Evolutionary conservation across 30 jellyfish, hydroid and myxozoan genomes (phyloP), one percentile per base, ranked within the genome.

Genomic region (Chrysaora quinquecirrha): DNA sequence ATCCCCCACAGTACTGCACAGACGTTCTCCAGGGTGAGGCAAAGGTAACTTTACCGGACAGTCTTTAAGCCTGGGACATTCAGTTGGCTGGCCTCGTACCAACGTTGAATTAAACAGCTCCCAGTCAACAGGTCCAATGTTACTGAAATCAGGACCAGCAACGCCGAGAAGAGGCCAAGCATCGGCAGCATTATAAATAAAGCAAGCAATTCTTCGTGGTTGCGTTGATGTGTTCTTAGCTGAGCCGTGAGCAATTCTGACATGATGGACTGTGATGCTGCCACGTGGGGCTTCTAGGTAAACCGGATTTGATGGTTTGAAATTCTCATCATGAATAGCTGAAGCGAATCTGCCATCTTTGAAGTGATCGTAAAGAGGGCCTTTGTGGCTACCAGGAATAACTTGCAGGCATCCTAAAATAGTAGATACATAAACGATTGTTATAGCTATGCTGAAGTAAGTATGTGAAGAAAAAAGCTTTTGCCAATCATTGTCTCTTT

Each of bases 161-260:
- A 89, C 97, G 21, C 97, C 97, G 19, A 89, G 84, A 48, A 89
- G 64, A 43, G 97, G 97, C 97, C 97, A 89, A 1, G 97, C 94
- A 75, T 89, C 97, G 90, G 74, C 74, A 16, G 97, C 90, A 48
- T 73, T 80, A 76, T 71, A 89, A 1, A 81, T 69, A 60, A 48
- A 80, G 83, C 97, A 89, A 0, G 43, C 76, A 3, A 76, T 83
- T 21, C 95, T 67, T 27, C 97, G 52, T 25, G 90, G 90, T n/a
- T 30, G 3, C 21, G 21, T 18, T 6, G 97, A 89, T n/a, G 74
- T 24, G 76, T 89, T 89, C 27, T 70, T 33, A 10, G 90, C 95
- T 1, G 97, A 89, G 63, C 95, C 97, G 61, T 89, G 97, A 7
- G 68, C 83, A 0, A 48, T 61, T 30, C 97, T 90, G 25, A 63